Base-by-base conservation (phyloP, 1,140 invertebrate species). In the Phymorhynchus buccinoides region DNA sequence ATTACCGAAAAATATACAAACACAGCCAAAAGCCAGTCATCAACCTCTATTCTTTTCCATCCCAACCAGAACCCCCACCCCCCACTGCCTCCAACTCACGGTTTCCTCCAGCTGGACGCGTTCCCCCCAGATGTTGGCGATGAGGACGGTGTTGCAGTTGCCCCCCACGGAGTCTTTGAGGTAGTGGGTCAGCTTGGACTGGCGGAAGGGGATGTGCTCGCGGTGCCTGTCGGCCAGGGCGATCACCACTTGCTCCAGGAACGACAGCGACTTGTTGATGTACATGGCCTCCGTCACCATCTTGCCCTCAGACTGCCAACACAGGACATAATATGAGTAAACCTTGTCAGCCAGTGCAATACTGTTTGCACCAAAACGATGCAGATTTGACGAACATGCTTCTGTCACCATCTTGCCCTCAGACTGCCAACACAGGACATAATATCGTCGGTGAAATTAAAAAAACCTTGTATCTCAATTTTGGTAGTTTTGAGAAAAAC, bases 91-190 rank as follows among this genome's bases (percentile, higher is more conserved):
- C n/a, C n/a, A n/a, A n/a, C 89, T 91, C 87, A 94, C 93, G 4
- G 93, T 93, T 89, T 94, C 93, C 84, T 94, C 93, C 62, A 94
- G 87, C 79, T 94, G 93, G 32, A 83, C 52, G n/a, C 78, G 85
- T 81, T 94, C 93, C 12, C 90, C 92, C 93, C 93, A 93, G 27
- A 94, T 88, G 85, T 94, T 94, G 0, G 93, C 92, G 22, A 93
- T 87, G 56, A 93, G 89, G 3, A 93, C 81, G 37, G 93, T 93
- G 77, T 92, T 91, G 87, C 93, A 93, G 82, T 89, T 90, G 1
- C 93, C 93, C 18, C 93, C 93, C 71, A 93, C 92, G 37, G 92
- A 93, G 85, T 93, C 93, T 85, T 93, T 93, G 42, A 93, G 88
- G 85, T 88, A 92, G 86, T 93, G 93, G 41, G 93, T 93, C 30